Conservation (phyloP, 2,888 invertebrate species). For the Cryptosula pallasiana region DNA sequence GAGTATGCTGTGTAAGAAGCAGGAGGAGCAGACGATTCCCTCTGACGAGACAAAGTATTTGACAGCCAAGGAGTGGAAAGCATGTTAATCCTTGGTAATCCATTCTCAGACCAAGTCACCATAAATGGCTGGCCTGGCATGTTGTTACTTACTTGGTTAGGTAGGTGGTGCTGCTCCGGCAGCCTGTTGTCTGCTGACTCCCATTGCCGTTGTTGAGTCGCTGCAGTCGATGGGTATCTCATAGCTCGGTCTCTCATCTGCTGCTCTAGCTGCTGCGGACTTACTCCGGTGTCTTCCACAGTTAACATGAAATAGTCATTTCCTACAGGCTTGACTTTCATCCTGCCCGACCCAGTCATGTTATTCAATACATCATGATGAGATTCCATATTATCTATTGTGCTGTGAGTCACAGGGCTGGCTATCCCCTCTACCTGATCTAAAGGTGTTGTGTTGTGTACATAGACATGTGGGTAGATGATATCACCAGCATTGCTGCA, state of each 20-base stretch:
- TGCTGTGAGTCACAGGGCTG: not conserved
- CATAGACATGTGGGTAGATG: not conserved
- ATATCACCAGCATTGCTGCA: conserved; percentile 3
- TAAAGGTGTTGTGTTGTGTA: not conserved
- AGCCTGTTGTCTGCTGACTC: not conserved
- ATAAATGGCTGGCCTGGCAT: conserved; percentile 16
- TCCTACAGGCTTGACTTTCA: conserved; percentile 3
- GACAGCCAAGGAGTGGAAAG: conserved; percentile 10
- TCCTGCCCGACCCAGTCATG: not conserved
- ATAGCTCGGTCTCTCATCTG: not conserved
- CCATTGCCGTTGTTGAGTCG: not conserved
- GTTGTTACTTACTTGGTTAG: not conserved
- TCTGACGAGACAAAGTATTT: conserved; percentile 1
- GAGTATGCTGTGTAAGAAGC: not conserved
- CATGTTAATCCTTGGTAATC: conserved; percentile 19
- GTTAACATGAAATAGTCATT: conserved; percentile 18
- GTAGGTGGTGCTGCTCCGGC: not conserved
- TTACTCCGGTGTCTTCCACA: conserved; percentile 4
- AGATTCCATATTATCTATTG: not conserved
- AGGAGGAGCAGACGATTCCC: no score
- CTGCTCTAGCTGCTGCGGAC: not conserved
- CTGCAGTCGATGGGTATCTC: not conserved
- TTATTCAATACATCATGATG: not conserved
- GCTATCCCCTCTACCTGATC: no score
- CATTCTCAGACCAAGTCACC: conserved; percentile 9